Evolutionary conservation across 2,797 vertebrate genomes (phyloP).

Genomic region (Otus scops): DNA sequence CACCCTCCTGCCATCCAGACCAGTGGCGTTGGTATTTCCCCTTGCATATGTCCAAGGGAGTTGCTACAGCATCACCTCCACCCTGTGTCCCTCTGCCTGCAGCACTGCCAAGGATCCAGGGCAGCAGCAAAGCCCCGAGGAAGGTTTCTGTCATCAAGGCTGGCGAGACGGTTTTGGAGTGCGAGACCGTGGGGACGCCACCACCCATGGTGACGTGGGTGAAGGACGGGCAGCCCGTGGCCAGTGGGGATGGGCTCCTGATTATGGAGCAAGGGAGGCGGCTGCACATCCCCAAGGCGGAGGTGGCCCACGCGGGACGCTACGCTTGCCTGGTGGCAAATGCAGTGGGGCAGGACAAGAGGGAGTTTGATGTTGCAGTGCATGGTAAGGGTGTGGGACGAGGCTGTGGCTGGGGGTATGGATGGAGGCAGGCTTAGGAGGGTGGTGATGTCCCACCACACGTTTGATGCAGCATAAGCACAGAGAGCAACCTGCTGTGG

Average conservation of each 20-base stretch:
- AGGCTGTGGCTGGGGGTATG: not conserved
- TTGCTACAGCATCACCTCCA: not conserved
- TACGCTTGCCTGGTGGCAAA: slow-evolving; percentile 70
- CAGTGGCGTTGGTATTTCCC: accelerated
- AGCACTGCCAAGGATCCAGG: slow-evolving; percentile 43
- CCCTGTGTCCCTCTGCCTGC: not conserved
- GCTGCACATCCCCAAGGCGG: slow-evolving; percentile 49
- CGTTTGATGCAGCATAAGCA: accelerated
- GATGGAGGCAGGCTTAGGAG: not conserved
- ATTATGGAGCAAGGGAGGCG: not conserved
- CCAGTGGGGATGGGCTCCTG: not conserved
- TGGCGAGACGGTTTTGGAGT: slow-evolving; percentile 48
- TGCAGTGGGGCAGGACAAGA: slow-evolving; percentile 29
- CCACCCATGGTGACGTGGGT: slow-evolving; percentile 46
- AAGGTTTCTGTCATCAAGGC: slow-evolving; percentile 55
- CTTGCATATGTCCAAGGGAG: not conserved
- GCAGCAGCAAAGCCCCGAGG: not conserved
- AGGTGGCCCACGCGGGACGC: slow-evolving; percentile 33
- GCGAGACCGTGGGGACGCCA: slow-evolving; percentile 25
- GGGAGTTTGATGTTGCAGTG: slow-evolving; percentile 64
- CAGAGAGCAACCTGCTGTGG: not conserved
- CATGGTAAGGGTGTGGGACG: slow-evolving; percentile 56
- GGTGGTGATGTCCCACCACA: not conserved
- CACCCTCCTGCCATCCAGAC: accelerated
- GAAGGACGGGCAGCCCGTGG: slow-evolving; percentile 41